These are phyloP conservation scores for Psilopsiagon aymara DNA, from an alignment of 2,113 vertebrate genomes.

Conservation along the genomic window DNA sequence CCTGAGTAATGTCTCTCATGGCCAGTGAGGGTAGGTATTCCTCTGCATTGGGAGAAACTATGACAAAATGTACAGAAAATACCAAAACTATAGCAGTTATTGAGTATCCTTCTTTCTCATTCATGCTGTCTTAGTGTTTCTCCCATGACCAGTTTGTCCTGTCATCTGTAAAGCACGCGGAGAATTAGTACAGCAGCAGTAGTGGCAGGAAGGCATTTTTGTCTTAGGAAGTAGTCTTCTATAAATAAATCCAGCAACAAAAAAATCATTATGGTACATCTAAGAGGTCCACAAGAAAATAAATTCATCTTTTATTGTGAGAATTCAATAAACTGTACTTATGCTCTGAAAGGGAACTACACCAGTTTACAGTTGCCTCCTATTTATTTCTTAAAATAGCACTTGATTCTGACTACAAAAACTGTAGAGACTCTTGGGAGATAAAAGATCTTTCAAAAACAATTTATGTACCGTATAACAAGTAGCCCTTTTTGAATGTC, in stretches of 20 bases:
- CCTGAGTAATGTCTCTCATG: neutral
- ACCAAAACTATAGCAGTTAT: neutral
- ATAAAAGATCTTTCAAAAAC: neutral
- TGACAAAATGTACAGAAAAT: neutral
- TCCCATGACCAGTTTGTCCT: neutral
- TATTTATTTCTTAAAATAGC: constrained; percentile 26
- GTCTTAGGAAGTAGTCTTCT: neutral
- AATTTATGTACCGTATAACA: neutral
- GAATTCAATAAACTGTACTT: neutral
- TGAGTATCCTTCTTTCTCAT: neutral
- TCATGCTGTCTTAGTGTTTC: neutral
- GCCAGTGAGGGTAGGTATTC: neutral
- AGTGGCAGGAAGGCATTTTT: neutral
- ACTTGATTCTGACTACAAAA: neutral
- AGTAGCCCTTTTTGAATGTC: neutral
- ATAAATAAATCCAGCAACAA: neutral
- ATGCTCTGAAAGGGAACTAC: neutral
- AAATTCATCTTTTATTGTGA: neutral
- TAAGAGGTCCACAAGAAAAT: neutral
- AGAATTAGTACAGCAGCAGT: neutral
- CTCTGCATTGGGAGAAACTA: neutral
- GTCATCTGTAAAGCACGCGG: neutral
- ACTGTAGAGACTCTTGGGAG: neutral
- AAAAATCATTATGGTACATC: neutral
- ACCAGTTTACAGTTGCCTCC: neutral